A percentile compares a stretch with the other conserved stretches of the same genome.
These are phyloP conservation scores for Isurus oxyrinchus DNA, from an alignment of 2,113 vertebrate species.

Conservation along the genomic window DNA sequence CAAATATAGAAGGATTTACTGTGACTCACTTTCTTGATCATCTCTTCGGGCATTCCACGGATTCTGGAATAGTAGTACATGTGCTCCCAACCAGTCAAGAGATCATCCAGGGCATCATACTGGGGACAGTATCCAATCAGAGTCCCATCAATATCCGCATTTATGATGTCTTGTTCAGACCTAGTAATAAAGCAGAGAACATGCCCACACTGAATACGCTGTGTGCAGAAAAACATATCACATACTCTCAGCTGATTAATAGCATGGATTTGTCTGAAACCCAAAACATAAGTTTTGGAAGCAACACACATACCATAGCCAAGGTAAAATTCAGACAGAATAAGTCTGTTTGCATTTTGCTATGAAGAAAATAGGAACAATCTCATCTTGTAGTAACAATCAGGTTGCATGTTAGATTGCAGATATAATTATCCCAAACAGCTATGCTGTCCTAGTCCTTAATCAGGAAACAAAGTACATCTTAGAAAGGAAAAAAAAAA, in stretches of 20 bases:
- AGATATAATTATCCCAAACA: neutral
- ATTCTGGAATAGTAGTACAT: conserved; percentile 58
- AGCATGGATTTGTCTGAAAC: neutral
- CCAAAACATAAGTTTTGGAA: too few species aligned
- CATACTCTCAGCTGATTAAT: neutral
- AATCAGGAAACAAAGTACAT: neutral
- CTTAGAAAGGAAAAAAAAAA: neutral
- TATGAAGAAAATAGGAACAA: neutral
- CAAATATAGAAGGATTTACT: neutral
- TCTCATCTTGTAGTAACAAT: neutral
- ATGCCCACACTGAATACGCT: neutral
- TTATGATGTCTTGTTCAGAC: conserved; percentile 47
- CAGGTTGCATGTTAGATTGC: neutral
- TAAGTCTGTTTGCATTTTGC: neutral
- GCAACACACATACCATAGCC: too few species aligned
- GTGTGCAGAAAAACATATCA: neutral
- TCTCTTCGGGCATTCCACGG: conserved; percentile 50
- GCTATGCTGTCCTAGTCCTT: neutral
- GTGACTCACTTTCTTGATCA: conserved; percentile 47
- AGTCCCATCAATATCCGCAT: conserved; percentile 46
- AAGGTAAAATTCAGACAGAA: too few species aligned
- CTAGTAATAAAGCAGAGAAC: conserved; percentile 43
- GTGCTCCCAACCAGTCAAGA: conserved; percentile 60
- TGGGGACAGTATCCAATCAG: conserved; percentile 60
- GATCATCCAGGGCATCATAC: conserved; percentile 57